Evolutionary conservation across 2,888 invertebrate species (phyloP), one percentile per base, ranked within the genome.

Genomic region (Cataglyphis livida): DNA sequence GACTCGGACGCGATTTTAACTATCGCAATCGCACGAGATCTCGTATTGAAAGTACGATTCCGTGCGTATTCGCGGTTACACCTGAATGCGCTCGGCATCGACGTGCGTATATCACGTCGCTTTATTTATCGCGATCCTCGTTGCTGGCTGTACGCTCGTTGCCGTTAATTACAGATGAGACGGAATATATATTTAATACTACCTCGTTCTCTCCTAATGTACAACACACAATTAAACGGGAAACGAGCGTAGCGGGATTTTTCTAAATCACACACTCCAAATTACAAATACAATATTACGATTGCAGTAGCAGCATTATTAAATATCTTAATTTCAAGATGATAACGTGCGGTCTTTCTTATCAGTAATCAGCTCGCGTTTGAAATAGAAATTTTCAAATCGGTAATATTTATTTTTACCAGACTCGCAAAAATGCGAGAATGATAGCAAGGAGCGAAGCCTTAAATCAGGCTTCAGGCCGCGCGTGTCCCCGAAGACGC

Each of bases 401-500:
- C 6, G 44, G 1, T 18, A 18, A 48, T 51, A 51, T n/a, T 51
- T 7, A n/a, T n/a, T n/a, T 3, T 51, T n/a, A 18, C 18, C 25
- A 10, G 21, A 18, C 21, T 21, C 3, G n/a, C 41, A 61, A 61
- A 44, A 73, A 61, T 41, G 57, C 15, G 21, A 62, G 62, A 48
- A 64, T 65, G n/a, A 65, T 9, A 21, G 48, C 18, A 25, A 25
- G 35, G 25, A n/a, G 28, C n/a, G 35, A 7, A 25, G 51, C n/a
- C 25, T 57, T 83, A 73, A 83, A 71, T 83, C 71, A 65, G 32
- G 38, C 38, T 57, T 51, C 28, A 10, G n/a, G 54, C 41, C 21
- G 70, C 65, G 57, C 18, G 18, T 35, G 66, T 75, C 79, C 59
- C 70, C 57, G 83, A 62, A 28, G 81, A 81, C 70, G 71, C 74